phyloP scores from a whole-genome alignment of 2,113 vertebrate species.

The Erythrocercus mccallii region DNA sequence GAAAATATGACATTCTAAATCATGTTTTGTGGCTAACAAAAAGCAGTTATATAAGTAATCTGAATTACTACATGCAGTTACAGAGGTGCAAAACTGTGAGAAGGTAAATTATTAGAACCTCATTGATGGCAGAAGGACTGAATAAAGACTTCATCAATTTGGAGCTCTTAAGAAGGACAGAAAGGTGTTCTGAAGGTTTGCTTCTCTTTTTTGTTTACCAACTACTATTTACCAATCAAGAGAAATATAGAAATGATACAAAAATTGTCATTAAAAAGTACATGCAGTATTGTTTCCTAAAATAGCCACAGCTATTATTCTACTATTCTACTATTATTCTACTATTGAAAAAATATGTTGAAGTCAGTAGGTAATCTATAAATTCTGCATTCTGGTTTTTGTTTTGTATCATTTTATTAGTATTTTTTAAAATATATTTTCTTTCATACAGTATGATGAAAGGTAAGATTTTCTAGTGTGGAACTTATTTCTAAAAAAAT shows the following conservation, averaged over 20 bases:
- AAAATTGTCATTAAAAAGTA: neutral
- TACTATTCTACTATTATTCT: neutral
- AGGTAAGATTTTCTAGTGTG: neutral
- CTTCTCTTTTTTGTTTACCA: neutral
- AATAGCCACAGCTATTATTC: neutral
- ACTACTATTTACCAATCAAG: neutral
- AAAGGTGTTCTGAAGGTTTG: neutral
- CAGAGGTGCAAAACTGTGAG: neutral
- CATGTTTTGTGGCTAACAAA: neutral
- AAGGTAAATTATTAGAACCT: neutral
- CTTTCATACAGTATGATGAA: neutral
- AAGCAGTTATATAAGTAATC: neutral
- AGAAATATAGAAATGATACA: neutral
- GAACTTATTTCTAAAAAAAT: neutral
- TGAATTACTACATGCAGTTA: neutral
- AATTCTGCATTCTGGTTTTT: neutral
- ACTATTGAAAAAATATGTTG: neutral
- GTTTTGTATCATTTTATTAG: fast-evolving
- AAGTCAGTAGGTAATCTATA: neutral
- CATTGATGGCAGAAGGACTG: neutral
- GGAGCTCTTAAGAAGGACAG: neutral
- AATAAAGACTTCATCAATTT: neutral
- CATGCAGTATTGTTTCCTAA: neutral
- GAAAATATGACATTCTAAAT: neutral
- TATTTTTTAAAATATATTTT: neutral